Percentiles rank a stretch among this genome's conserved stretches.
Conservation (phyloP, 2,113 vertebrate genomes). For the Nyctibius bracteatus region DNA sequence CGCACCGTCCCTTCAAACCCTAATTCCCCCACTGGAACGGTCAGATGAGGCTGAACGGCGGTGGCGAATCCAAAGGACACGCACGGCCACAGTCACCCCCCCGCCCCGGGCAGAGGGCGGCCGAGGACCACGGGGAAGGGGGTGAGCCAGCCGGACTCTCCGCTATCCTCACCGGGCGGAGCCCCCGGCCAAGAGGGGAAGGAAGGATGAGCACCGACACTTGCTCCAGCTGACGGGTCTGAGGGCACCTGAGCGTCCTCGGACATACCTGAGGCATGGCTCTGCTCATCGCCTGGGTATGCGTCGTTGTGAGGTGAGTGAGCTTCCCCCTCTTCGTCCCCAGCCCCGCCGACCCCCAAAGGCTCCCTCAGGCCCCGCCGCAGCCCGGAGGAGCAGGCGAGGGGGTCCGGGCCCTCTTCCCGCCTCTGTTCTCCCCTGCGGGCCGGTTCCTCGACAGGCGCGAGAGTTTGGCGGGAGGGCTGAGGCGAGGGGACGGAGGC, state of each 20-base stretch:
- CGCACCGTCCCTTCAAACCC: slow-evolving; percentile 79
- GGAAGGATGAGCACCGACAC: slow-evolving; percentile 62
- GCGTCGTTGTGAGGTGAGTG: slow-evolving; percentile 81
- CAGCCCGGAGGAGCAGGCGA: background rate
- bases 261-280: slow-evolving; percentile 77
- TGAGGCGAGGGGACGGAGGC: background rate
- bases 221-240: slow-evolving; percentile 72
- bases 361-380: background rate
- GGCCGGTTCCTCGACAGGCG: background rate
- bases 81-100: background rate
- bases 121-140: background rate
- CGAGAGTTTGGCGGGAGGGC: background rate
- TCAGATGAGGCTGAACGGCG: slow-evolving; percentile 73
- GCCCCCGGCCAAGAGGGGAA: background rate
- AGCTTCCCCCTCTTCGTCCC: too few relatives aligned
- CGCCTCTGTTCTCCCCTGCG: background rate
- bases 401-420: background rate
- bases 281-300: slow-evolving; percentile 78
- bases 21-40: slow-evolving; percentile 69
- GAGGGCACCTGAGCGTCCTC: slow-evolving; percentile 45
- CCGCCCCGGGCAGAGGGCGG: background rate
- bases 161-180: slow-evolving; percentile 5
- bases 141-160: background rate
- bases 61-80: slow-evolving; percentile 63
- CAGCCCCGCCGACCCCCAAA: too few relatives aligned